Percentiles rank a stretch among this genome's conserved stretches.
Evolutionary conservation across 2,888 invertebrate species (phyloP).

Genomic region (Xestia c-nigrum): DNA sequence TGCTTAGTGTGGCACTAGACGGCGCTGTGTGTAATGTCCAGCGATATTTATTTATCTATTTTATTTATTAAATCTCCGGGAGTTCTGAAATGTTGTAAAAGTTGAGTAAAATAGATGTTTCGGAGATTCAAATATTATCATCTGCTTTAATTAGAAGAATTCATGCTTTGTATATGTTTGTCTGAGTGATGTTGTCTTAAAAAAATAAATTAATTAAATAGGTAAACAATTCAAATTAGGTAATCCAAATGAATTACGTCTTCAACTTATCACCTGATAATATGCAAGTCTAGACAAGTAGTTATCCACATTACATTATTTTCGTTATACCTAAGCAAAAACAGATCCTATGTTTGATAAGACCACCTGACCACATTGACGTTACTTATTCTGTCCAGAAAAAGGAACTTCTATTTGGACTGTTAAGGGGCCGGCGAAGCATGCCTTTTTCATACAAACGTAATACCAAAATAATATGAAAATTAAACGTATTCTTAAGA

Average conservation of each 20-base stretch:
- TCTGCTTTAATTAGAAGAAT: background rate
- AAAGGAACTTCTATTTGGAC: background rate
- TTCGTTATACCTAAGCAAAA: background rate
- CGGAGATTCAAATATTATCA: background rate
- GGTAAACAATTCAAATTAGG: no score
- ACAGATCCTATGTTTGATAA: background rate
- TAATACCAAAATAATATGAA: no score
- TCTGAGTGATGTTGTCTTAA: no score
- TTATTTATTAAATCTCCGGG: background rate
- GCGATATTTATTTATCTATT: no score
- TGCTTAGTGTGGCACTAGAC: no score
- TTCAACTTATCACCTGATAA: background rate
- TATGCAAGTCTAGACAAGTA: conserved; percentile 4
- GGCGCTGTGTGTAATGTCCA: no score
- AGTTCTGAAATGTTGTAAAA: background rate
- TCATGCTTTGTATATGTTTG: no score
- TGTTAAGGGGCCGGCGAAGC: no score
- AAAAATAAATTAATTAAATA: no score
- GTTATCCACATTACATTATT: background rate
- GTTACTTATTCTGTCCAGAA: background rate
- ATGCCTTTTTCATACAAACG: no score
- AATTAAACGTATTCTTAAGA: no score
- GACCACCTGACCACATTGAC: background rate
- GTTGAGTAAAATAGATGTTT: background rate
- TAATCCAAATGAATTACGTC: background rate